Evolutionary conservation across 1,140 invertebrate species (phyloP), one percentile per base, ranked within the genome.

Genomic region (Nautilus pompilius): DNA sequence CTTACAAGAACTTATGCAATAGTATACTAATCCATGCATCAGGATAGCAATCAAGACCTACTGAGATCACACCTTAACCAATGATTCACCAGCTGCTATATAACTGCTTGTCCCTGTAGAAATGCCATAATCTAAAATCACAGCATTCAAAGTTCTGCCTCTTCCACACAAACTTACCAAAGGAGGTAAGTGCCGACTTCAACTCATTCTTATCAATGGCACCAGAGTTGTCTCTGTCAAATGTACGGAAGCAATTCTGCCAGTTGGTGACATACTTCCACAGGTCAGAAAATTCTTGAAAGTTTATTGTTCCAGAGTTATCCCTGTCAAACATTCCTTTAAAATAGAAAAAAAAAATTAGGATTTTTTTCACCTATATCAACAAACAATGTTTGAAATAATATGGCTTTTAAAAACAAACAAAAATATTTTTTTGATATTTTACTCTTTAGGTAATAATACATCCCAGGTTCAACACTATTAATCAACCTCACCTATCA

Each of bases 201-300:
- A 99, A 80, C 85, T 99, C 96, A 62, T 88, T 84, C 75, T 87
- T 89, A 82, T 98, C 95, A 69, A 99, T 99, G 71, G 93, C 93
- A n/a, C 96, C 95, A 17, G 93, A 97, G 76, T 91, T 92, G 76
- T 99, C 96, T 33, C 90, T 85, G 80, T 99, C 96, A 83, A 96
- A 99, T 2, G 90, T 91, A 58, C 92, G 87, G 83, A 99, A 99
- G 79, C 94, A 97, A 69, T 90, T 90, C 80, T 97, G 93, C 95
- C 96, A 99, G 77, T 98, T 93, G n/a, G 91, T 94, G 0, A 98
- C 92, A 83, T 99, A 99, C 80, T 98, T 96, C 96, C 96, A 99
- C 0, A 99, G 82, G 6, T 92, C 89, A 45, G 90, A 89, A 84
- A 99, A 99, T 81, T 98, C 96, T 73, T 96, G 89, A 84, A 98